Base-by-base conservation (phyloP, 35 echinoderm and acorn worm species). In the Strongylocentrotus purpuratus region DNA sequence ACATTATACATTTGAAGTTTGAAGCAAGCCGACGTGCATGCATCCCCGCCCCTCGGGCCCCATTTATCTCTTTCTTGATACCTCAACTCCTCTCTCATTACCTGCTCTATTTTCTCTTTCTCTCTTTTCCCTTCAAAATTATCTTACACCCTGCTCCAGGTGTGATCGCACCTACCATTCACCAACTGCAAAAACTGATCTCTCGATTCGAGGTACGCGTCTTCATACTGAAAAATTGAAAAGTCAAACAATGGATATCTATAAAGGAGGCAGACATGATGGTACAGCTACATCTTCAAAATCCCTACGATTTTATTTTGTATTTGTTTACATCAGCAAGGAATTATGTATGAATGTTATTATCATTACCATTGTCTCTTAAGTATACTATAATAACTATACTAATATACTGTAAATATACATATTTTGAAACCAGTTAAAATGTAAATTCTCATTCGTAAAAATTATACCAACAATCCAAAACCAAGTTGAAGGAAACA, bases 201-300 rank as follows among this genome's bases (percentile, higher is more conserved):
- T 88, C 87, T 88, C 87, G 87, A 41, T n/a, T 33, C 45, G 13
- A 88, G 87, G 87, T 88, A 88, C 10, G 22, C 87, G 45, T 88
- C 87, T 46, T 88, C 87, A 88, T 88, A 88, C 87, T 88, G 87
- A 59, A 59, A 59, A 59, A 59, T 59, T 10, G n/a, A 87, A 87
- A 35, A 87, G 86, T 87, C 9, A 87, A 87, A 31, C n/a, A 35
- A 87, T 87, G 33, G 70, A 85, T 17, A 31, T 17, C 15, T 20
- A 31, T 20, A 85, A 85, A 85, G 15, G 70, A 85, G 31, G 31
- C 31, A 85, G 31, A 85, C 15, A 20, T 20, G 31, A 85, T 85
- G 31, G 0, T 20, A 85, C 70, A 85, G 31, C 70, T 85, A 85
- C 15, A 85, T 85, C 15, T 20, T 20, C 17, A 20, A 85, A 85